Evolutionary conservation across 1,140 invertebrate genomes (phyloP).

Genomic region (Calliphora vicina): DNA sequence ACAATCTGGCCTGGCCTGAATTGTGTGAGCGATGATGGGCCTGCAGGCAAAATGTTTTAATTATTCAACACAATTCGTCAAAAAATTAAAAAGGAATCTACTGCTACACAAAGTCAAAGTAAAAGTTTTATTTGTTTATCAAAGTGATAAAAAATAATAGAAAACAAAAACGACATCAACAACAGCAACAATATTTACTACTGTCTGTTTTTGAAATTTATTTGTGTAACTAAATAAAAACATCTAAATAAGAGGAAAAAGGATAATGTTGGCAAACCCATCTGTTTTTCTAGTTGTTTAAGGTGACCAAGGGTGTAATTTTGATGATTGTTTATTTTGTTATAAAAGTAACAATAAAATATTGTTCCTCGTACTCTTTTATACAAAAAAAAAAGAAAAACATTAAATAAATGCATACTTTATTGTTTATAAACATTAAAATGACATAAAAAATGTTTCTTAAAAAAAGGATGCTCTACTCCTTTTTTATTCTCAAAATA

Average conservation of each 20-base stretch:
- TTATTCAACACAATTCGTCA: conserved; percentile 32
- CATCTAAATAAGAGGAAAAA: too few relatives aligned
- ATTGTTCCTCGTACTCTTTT: neutral
- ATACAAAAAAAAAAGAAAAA: too few relatives aligned
- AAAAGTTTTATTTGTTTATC: conserved; percentile 19
- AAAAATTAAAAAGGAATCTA: conserved; percentile 8
- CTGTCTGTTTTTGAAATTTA: conserved; percentile 29
- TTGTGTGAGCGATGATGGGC: neutral
- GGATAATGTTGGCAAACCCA: neutral
- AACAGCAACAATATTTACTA: neutral
- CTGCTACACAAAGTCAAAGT: neutral
- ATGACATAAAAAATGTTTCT: conserved; percentile 10
- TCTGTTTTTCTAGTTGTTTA: neutral
- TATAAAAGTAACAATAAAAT: neutral
- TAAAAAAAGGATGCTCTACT: neutral
- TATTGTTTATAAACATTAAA: conserved; percentile 31
- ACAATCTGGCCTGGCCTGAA: neutral
- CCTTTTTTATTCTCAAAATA: neutral
- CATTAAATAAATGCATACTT: neutral
- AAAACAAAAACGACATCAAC: neutral
- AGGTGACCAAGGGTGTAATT: conserved; percentile 33
- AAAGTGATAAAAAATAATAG: neutral
- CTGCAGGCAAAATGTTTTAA: conserved; percentile 26
- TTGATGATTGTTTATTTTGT: conserved; percentile 35
- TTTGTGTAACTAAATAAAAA: neutral